Percentiles rank a stretch among this genome's conserved stretches.
These are phyloP conservation scores for Corvus hawaiiensis DNA, from an alignment of 2,113 vertebrate species.

Conservation along the genomic window DNA sequence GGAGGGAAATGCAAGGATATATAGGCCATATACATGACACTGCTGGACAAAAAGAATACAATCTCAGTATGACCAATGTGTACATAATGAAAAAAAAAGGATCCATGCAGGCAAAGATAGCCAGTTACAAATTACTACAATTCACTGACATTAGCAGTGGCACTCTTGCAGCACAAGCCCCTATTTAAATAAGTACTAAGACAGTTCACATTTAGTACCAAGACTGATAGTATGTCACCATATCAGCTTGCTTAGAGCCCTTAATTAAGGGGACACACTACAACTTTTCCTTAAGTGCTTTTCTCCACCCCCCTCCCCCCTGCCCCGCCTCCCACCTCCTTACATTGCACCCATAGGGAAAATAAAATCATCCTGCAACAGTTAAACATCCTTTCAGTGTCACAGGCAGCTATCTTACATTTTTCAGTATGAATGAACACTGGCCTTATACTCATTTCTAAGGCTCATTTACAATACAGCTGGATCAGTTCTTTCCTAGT, in stretches of 20 bases:
- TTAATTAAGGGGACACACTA: background rate
- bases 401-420: background rate
- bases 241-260: background rate
- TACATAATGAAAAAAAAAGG: background rate
- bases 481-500: background rate
- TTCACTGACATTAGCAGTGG: background rate
- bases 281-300: background rate
- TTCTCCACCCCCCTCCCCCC: fast-evolving
- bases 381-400: background rate
- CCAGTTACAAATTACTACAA: background rate
- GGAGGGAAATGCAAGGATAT: background rate
- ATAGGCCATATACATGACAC: background rate
- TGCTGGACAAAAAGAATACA: background rate
- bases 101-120: background rate
- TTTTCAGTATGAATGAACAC: background rate
- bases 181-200: background rate
- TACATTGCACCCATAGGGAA: background rate
- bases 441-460: background rate
- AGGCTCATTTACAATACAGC: background rate
- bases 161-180: background rate
- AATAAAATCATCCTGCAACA: background rate
- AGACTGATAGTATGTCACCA: background rate
- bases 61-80: background rate
- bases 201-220: background rate
- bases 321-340: background rate